These are phyloP conservation scores for Prochilodus magdalenae DNA, from an alignment of 2,113 vertebrate species.

Conservation along the genomic window DNA sequence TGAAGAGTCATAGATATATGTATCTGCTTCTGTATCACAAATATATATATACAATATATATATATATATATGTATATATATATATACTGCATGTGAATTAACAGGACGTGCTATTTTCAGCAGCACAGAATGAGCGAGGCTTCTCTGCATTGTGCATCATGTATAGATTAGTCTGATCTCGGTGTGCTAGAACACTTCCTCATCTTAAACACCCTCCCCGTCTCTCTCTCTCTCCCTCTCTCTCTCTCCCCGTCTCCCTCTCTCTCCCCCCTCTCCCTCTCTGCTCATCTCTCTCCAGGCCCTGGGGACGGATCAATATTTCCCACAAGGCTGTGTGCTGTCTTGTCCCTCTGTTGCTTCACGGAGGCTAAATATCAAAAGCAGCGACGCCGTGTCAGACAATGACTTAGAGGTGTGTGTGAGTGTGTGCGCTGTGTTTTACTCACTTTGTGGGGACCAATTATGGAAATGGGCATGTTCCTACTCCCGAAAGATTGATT, in stretches of 20 bases:
- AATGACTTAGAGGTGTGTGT: conserved; percentile 73
- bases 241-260: conserved; percentile 39
- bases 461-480: neutral
- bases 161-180: neutral
- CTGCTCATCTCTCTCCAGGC: conserved; percentile 67
- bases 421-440: neutral
- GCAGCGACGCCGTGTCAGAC: conserved; percentile 82
- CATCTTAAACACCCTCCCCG: neutral
- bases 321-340: conserved; percentile 77
- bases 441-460: neutral
- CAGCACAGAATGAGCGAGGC: too few species aligned
- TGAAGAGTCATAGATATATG: too few species aligned
- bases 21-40: too few species aligned
- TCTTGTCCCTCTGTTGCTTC: conserved; percentile 85
- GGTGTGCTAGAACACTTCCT: neutral
- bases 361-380: conserved; percentile 85
- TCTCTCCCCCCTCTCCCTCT: conserved; percentile 56
- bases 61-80: too few species aligned
- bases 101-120: too few species aligned
- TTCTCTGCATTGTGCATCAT: neutral
- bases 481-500: neutral
- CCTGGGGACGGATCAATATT: conserved; percentile 81
- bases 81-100: too few species aligned
- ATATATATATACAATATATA: too few species aligned
- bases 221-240: neutral